phyloP scores from a whole-genome alignment of 2,113 vertebrate genomes.

The Entomyzon cyanotis region DNA sequence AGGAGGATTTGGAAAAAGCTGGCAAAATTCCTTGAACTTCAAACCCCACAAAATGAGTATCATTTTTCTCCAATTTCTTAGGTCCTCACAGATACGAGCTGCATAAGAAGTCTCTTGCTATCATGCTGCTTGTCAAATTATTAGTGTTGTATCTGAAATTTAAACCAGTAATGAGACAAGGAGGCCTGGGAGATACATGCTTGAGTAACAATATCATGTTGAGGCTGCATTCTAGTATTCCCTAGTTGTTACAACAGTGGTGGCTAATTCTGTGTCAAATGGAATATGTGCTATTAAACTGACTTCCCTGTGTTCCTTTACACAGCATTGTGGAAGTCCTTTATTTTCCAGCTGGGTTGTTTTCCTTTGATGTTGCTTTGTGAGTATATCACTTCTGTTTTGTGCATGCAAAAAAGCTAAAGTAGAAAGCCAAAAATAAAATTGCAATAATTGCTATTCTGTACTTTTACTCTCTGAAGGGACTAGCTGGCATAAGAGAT shows the following conservation, averaged over 20 bases:
- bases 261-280: background rate
- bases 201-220: background rate
- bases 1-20: background rate
- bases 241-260: background rate
- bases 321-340: background rate
- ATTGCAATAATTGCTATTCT: background rate
- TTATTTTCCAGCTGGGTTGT: background rate
- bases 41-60: background rate
- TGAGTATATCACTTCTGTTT: background rate
- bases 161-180: background rate
- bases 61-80: background rate
- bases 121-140: conserved; percentile 17
- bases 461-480: background rate
- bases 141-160: background rate
- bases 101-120: background rate
- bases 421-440: background rate
- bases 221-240: background rate
- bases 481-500: background rate
- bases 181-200: background rate
- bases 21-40: background rate
- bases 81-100: background rate
- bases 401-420: background rate
- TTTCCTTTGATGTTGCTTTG: conserved; percentile 16
- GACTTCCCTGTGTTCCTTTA: background rate
- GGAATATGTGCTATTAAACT: background rate